Conservation (phyloP, 2,797 vertebrate genomes). For the Protonibea diacanthus region DNA sequence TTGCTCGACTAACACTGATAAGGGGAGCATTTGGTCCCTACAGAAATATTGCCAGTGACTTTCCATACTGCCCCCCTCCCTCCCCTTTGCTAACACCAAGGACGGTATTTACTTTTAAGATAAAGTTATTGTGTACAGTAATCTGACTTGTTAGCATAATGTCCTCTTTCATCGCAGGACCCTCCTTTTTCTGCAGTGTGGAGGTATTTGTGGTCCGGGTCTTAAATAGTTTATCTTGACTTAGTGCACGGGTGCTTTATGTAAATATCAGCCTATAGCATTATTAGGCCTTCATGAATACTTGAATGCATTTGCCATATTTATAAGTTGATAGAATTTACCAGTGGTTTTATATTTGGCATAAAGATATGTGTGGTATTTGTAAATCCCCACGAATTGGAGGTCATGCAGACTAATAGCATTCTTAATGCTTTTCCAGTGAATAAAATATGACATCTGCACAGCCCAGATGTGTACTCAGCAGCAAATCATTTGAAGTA, state of each 20-base stretch:
- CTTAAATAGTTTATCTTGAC: slow-evolving; percentile 88
- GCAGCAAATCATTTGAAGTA: slow-evolving; percentile 62
- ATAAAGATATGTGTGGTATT: slow-evolving; percentile 80
- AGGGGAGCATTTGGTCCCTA: slow-evolving; percentile 83
- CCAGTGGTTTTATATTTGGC: slow-evolving; percentile 79
- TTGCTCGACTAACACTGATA: slow-evolving; percentile 92
- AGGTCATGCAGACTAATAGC: slow-evolving; percentile 84
- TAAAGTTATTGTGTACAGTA: slow-evolving; percentile 92
- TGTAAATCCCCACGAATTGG: slow-evolving; percentile 80
- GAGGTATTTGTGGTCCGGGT: slow-evolving; percentile 83
- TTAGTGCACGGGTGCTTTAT: slow-evolving; percentile 80
- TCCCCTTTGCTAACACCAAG: slow-evolving; percentile 70
- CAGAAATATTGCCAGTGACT: slow-evolving; percentile 86
- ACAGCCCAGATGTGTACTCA: slow-evolving; percentile 68
- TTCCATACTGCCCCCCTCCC: slow-evolving; percentile 70
- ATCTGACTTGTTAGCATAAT: slow-evolving; percentile 92
- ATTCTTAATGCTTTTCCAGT: slow-evolving; percentile 76
- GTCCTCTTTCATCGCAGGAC: slow-evolving; percentile 84
- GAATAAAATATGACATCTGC: slow-evolving; percentile 82
- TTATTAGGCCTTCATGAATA: slow-evolving; percentile 85
- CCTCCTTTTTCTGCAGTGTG: slow-evolving; percentile 79
- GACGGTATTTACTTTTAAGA: slow-evolving; percentile 91
- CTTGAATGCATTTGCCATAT: slow-evolving; percentile 81
- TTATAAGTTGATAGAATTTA: slow-evolving; percentile 87
- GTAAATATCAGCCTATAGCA: slow-evolving; percentile 88